Evolutionary conservation across 2,113 vertebrate species (phyloP), one percentile per base, ranked within the genome.

Genomic region (Maylandia zebra): DNA sequence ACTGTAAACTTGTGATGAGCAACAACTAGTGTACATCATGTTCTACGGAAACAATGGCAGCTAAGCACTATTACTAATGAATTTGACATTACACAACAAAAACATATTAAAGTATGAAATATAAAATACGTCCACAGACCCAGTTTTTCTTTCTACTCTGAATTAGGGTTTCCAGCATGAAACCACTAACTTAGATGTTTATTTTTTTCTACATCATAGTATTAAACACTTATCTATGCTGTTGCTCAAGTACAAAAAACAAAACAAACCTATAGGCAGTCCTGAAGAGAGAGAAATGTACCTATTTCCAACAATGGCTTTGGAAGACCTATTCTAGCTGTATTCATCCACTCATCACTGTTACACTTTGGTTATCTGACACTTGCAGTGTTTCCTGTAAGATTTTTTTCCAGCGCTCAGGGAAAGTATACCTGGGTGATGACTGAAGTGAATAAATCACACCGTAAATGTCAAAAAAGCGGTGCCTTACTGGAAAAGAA

Each of bases 321-420:
- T 90, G 83, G 86, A 90, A 92, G 76, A 90, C 64, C 76, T 82
- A 43, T 34, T 82, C 57, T 71, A 87, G 74, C 83, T 90, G 56
- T 83, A 78, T 86, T 81, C 71, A 91, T 82, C 86, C 91, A 89
- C 36, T 24, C 10, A 78, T 90, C 84, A 22, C 45, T 32, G 9
- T 91, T 86, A 55, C n/a, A 66, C 85, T 93, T 94, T 90, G 89
- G 86, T 91, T 64, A 43, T 83, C 34, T 81, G 90, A 81, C 52
- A 27, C 41, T 50, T 50, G 43, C 22, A 45, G 27, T 32, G 10
- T 45, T 74, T 74, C 8, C 38, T 45, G 8, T 43, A 10, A 41
- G 66, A 43, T 2, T 10, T 45, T 27, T 74, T 74, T 27, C 38
- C 69, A 74, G 38, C 22, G 8, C 38, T 74, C 22, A 43, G 38